Base-by-base conservation (phyloP, 2,113 vertebrate genomes). In the Otis tarda region DNA sequence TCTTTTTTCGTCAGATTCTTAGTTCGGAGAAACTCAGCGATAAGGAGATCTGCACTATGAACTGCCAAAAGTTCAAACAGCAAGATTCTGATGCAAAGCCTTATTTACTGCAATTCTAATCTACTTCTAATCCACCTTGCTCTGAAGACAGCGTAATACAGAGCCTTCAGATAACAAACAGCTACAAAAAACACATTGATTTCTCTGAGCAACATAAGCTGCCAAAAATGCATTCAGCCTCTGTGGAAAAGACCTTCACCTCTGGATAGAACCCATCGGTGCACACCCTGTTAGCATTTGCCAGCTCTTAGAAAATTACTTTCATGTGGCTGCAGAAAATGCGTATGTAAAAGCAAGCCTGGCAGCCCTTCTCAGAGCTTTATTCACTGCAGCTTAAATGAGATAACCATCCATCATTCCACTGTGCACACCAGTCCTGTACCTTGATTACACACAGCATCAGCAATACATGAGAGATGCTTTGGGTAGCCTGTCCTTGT, bases 281-380 rank as follows among this genome's bases (percentile, higher is more conserved):
- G 83, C 89, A 96, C 93, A 96, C 95, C 95, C 95, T 89, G 41
- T 85, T 91, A 95, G 91, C 50, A 87, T 50, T 6, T 95, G 95
- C 95, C 89, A 89, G 87, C 70, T 92, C 94, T 83, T 63, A 69
- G 93, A 89, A 96, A 95, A 96, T 89, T 0, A 80, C 93, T 96
- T 96, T 96, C 96, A 96, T 96, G 91, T 96, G 96, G 74, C 18
- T 93, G 39, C 22, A 93, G 80, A 87, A 94, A 89, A 73, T 4
- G 21, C 3, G 2, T 39, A 75, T 47, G 59, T 35, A 91, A 73
- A 74, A 85, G 89, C 4, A 10, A 89, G 47, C 63, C 91, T 94
- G 95, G 77, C 90, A 95, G 89, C 57, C 74, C 56, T 83, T 75
- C 86, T 76, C 83, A 39, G 57, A 74, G 67, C n/a, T 92, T 81